These are phyloP conservation scores for Prinia subflava DNA, from an alignment of 2,113 vertebrate species.

Conservation along the genomic window DNA sequence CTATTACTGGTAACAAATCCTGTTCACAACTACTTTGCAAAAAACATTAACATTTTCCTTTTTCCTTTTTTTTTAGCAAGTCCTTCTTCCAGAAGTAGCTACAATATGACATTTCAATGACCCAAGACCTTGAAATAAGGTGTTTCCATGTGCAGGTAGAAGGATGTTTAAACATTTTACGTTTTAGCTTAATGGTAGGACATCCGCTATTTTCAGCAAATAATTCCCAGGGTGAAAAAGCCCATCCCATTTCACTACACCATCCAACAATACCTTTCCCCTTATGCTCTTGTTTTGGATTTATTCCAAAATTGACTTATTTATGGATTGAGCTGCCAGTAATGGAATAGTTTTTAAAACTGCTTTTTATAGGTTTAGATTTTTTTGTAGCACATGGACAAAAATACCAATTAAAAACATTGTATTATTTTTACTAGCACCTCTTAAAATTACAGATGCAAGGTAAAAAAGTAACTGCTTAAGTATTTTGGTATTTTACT, in stretches of 20 bases:
- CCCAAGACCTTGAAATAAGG: conserved; percentile 58
- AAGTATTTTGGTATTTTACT: not conserved
- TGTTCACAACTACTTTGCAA: not conserved
- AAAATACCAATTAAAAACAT: conserved; percentile 18
- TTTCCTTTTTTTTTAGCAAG: not conserved
- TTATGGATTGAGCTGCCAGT: conserved; percentile 64
- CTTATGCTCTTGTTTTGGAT: conserved; percentile 65
- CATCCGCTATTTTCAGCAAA: conserved; percentile 73
- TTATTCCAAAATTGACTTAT: conserved; percentile 69
- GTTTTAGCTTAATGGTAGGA: conserved; percentile 72
- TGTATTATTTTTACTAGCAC: not conserved
- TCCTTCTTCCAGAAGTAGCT: not conserved
- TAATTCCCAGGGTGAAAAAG: conserved; percentile 74
- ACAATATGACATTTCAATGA: conserved; percentile 28
- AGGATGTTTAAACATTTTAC: conserved; percentile 72
- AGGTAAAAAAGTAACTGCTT: not conserved
- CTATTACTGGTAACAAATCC: not conserved
- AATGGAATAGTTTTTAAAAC: conserved; percentile 29
- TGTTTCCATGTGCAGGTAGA: conserved; percentile 66
- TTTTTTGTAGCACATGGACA: not conserved
- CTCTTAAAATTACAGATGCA: not conserved
- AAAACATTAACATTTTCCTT: not conserved
- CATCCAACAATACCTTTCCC: conserved; percentile 72
- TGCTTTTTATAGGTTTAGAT: conserved; percentile 18
- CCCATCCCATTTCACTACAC: conserved; percentile 49